A percentile compares a stretch with the other conserved stretches of the same genome.
Conservation (phyloP, 2,888 invertebrate genomes). For the Plemyria rubiginata region DNA sequence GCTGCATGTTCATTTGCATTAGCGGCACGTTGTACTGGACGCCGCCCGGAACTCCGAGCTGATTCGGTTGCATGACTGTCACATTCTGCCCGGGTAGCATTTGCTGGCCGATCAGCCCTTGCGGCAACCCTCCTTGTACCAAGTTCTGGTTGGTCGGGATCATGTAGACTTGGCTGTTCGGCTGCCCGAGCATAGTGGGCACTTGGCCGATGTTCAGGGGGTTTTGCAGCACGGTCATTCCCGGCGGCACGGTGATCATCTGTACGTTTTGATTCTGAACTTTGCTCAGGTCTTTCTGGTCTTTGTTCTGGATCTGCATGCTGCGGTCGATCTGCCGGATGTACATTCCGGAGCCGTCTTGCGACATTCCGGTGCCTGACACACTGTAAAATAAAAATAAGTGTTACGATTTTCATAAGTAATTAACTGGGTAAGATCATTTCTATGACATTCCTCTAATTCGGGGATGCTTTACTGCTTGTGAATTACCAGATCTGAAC, state of each 20-base stretch:
- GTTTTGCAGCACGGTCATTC: conserved; percentile 78
- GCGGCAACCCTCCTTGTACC: conserved; percentile 65
- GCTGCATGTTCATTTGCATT: conserved; percentile 77
- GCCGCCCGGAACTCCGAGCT: conserved; percentile 71
- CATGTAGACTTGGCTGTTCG: conserved; percentile 79
- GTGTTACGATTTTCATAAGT: too few species aligned
- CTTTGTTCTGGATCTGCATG: conserved; percentile 76
- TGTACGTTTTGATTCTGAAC: conserved; percentile 77
- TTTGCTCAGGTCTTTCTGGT: conserved; percentile 72
- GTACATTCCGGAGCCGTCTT: conserved; percentile 77
- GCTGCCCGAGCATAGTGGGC: conserved; percentile 72
- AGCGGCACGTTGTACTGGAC: conserved; percentile 77
- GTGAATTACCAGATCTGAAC: too few species aligned
- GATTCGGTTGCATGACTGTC: conserved; percentile 79
- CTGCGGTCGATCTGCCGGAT: conserved; percentile 77
- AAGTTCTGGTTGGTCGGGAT: conserved; percentile 76
- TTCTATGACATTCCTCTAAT: too few species aligned
- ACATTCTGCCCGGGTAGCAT: conserved; percentile 75
- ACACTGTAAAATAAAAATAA: conserved; percentile 55
- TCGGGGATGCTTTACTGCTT: too few species aligned
- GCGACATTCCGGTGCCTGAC: conserved; percentile 64
- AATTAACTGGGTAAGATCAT: too few species aligned
- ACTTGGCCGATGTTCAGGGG: conserved; percentile 74
- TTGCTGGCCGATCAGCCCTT: conserved; percentile 70
- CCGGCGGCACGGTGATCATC: conserved; percentile 79